These are phyloP conservation scores for Diaphora mendica DNA, from an alignment of 2,888 invertebrate genomes.

Conservation along the genomic window DNA sequence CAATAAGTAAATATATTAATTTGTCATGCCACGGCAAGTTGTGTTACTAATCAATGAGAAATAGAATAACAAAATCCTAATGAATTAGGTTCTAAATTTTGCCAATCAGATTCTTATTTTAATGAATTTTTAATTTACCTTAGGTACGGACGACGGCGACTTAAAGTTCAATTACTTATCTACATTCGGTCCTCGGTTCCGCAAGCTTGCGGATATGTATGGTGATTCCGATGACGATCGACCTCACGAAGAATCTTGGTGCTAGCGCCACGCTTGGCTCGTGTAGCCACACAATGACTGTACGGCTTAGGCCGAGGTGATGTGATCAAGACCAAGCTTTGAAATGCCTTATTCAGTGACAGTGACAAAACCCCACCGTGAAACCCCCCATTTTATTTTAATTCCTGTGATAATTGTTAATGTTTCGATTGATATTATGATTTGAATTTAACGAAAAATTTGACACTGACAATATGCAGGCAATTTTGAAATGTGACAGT, in stretches of 20 bases:
- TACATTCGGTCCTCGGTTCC: slow-evolving; percentile 98
- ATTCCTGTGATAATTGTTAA: slow-evolving; percentile 61
- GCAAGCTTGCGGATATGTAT: slow-evolving; percentile 97
- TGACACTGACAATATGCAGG: slow-evolving; percentile 22
- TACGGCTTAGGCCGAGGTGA: slow-evolving; percentile 50
- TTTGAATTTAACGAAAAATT: slow-evolving; percentile 26
- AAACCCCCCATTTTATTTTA: slow-evolving; percentile 22
- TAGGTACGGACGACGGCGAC: slow-evolving; percentile 95
- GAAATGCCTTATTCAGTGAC: slow-evolving; percentile 67
- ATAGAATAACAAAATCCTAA: too few species aligned
- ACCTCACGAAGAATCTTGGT: slow-evolving; percentile 94
- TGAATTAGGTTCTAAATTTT: too few species aligned
- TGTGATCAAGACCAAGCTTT: slow-evolving; percentile 52
- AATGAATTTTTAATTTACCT: slow-evolving; percentile 4
- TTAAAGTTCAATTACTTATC: slow-evolving; percentile 97
- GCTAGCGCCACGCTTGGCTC: slow-evolving; percentile 87
- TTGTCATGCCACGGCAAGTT: too few species aligned
- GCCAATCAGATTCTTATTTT: not conserved
- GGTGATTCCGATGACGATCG: slow-evolving; percentile 96
- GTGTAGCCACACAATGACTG: slow-evolving; percentile 71
- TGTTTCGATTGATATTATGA: slow-evolving; percentile 32
- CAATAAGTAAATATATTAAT: too few species aligned
- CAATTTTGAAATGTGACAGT: slow-evolving; percentile 16
- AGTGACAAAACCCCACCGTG: slow-evolving; percentile 60
- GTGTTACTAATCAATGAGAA: too few species aligned